These are phyloP conservation scores for Myotis lucifugus DNA, from an alignment of 2,113 vertebrate genomes.

Conservation along the genomic window DNA sequence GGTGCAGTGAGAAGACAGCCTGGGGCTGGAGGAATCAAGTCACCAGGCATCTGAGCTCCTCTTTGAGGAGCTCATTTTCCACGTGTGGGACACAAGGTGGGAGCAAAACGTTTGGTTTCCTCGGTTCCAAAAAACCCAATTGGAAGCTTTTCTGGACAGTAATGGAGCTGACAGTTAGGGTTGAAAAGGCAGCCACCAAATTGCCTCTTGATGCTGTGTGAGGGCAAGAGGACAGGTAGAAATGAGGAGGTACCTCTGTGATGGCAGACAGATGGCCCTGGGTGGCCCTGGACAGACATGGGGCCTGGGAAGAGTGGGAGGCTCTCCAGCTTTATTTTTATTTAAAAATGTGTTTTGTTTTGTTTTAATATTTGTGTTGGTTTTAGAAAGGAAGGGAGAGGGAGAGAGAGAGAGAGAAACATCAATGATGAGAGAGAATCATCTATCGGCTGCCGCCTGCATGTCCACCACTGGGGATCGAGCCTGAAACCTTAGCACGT, in stretches of 20 bases:
- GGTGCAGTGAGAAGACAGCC: background rate
- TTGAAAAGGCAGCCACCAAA: background rate
- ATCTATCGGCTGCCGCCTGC: too few species aligned
- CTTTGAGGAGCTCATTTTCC: background rate
- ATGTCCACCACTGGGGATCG: too few species aligned
- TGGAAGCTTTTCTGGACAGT: background rate
- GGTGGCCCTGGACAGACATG: background rate
- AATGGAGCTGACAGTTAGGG: background rate
- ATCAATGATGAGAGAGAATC: too few species aligned
- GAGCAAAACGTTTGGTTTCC: background rate
- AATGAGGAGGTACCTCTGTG: background rate
- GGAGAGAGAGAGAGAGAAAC: too few species aligned
- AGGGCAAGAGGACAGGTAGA: background rate
- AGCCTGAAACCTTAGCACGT: too few species aligned
- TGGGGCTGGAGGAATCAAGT: background rate
- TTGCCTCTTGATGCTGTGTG: background rate
- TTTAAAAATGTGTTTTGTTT: too few species aligned
- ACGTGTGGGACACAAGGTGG: background rate
- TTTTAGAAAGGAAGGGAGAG: too few species aligned
- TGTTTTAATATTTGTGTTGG: too few species aligned
- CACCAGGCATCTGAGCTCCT: background rate
- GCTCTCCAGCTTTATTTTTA: background rate
- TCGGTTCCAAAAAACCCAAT: background rate
- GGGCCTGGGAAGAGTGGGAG: background rate
- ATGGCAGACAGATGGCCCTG: background rate